Conservation (phyloP, 1,140 invertebrate genomes). For the Octopus bimaculoides region DNA sequence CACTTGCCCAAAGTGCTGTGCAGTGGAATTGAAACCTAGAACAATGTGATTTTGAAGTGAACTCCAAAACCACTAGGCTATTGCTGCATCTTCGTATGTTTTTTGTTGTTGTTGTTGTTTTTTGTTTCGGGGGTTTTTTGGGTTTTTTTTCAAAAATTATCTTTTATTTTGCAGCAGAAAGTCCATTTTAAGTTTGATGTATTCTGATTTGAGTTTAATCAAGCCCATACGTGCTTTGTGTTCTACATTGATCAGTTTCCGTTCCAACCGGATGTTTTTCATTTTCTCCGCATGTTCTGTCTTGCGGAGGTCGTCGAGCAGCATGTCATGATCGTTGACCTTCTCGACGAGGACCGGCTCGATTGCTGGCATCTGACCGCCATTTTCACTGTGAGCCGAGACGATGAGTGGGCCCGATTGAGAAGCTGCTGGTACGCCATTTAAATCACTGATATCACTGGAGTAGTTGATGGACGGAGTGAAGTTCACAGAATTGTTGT, state of each 20-base stretch:
- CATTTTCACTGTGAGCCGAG: not conserved
- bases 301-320: not conserved
- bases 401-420: not conserved
- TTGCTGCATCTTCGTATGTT: no score
- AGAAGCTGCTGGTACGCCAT: not conserved
- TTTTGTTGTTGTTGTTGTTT: no score
- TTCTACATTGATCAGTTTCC: not conserved
- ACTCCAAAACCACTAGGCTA: no score
- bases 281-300: not conserved
- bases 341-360: not conserved
- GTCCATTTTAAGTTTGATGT: not conserved
- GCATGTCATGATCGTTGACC: not conserved
- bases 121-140: no score
- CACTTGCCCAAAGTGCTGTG: no score
- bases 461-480: not conserved
- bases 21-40: no score
- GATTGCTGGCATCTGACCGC: not conserved
- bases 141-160: not conserved
- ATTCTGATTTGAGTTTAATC: not conserved
- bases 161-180: not conserved
- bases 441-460: not conserved
- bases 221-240: not conserved
- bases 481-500: not conserved
- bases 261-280: not conserved
- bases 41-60: no score